Evolutionary conservation across 2,888 invertebrate genomes (phyloP), one percentile per base, ranked within the genome.

Genomic region (Geotrupes spiniger): DNA sequence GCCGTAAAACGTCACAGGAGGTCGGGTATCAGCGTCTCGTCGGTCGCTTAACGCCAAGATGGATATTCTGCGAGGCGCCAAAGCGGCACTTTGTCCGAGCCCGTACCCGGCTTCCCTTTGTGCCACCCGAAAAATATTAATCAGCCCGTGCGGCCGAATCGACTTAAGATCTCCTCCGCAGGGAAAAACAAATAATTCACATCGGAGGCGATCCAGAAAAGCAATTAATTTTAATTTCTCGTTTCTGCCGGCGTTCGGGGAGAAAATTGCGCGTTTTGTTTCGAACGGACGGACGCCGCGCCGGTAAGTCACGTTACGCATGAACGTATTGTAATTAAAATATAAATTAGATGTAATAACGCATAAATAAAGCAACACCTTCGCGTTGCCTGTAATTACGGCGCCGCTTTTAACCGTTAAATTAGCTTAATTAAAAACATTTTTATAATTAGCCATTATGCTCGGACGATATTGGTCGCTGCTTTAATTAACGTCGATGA

Each of bases 351-450:
- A 56, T 44, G 53, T 52, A 53, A 56, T 53, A 57, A 51, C 54
- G 54, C 58, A 56, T 58, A 58, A 58, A 56, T 58, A 53, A 57
- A 50, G 41, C 50, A 44, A 51, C 52, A 46, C 51, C 52, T 52
- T 52, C 48, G 46, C 51, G 49, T 49, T 49, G 42, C 51, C 52
- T 46, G 17, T 58, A 58, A 58, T 58, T 56, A 56, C 33, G 36
- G 46, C 41, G 45, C 28, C 16, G 44, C 43, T 40, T 54, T 51
- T 54, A 52, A 51, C 52, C 54, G 54, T 55, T 53, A 53, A 57
- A 57, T 57, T 58, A 55, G 52, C 47, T 56, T 58, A 58, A 58
- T 58, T 58, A 58, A 58, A 57, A 54, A 49, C 49, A 49, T 52
- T 51, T 51, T 56, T 52, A 53, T 54, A 48, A 48, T 48, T 37